A percentile compares a stretch with the other conserved stretches of the same genome.
phyloP scores from a whole-genome alignment of 2,888 invertebrate species.

The Eupithecia insigniata region DNA sequence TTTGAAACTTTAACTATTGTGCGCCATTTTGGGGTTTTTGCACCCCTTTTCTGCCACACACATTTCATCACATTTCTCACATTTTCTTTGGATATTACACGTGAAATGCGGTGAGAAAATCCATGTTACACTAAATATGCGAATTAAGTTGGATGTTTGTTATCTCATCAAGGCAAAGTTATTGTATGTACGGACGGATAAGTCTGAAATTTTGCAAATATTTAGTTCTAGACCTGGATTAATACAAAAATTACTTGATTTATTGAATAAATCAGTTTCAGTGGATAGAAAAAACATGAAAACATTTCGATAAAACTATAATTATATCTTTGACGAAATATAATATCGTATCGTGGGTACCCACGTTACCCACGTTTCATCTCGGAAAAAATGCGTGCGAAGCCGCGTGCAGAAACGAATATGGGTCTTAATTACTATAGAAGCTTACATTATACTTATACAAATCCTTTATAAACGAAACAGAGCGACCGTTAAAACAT shows the following conservation, averaged over 20 bases:
- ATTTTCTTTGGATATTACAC: neutral
- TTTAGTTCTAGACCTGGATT: neutral
- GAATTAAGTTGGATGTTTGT: neutral
- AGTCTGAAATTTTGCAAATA: neutral
- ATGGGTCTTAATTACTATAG: neutral
- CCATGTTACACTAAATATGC: neutral
- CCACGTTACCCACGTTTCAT: neutral
- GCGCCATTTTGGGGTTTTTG: neutral
- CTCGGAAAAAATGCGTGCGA: neutral
- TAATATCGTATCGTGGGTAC: neutral
- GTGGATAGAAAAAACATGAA: neutral
- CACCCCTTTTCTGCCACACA: neutral
- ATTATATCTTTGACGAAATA: too few species aligned
- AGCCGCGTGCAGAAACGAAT: neutral
- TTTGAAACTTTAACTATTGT: slow-evolving; percentile 15
- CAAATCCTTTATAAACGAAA: neutral
- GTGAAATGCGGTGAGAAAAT: neutral
- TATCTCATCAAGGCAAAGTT: neutral
- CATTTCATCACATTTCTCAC: neutral
- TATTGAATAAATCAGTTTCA: neutral
- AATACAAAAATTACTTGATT: neutral
- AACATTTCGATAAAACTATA: neutral
- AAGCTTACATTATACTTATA: neutral
- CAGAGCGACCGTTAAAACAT: slow-evolving; percentile 6
- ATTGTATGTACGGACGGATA: neutral